phyloP scores from a whole-genome alignment of 2,888 invertebrate genomes.

The Ceraclea dissimilis region DNA sequence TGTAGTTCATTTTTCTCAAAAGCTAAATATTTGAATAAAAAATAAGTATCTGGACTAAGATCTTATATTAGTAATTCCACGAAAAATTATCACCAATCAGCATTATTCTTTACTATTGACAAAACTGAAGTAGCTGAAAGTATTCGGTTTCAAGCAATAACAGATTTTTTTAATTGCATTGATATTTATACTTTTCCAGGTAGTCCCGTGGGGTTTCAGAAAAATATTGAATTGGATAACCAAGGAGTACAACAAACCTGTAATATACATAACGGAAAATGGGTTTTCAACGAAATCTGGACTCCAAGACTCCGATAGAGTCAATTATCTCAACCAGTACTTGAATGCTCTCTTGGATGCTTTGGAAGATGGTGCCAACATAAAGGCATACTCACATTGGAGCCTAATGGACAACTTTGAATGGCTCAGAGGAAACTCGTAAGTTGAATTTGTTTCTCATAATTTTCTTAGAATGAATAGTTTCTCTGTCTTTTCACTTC shows the following conservation, averaged over 20 bases:
- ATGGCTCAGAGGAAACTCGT: slow-evolving; percentile 53
- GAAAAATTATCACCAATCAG: no score
- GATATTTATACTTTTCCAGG: slow-evolving; percentile 36
- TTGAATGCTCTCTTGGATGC: slow-evolving; percentile 42
- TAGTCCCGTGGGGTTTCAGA: slow-evolving; percentile 53
- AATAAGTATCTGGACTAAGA: no score
- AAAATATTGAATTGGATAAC: slow-evolving; percentile 48
- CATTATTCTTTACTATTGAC: no score
- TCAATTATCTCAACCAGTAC: slow-evolving; percentile 39
- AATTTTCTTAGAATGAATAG: not conserved
- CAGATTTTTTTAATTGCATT: no score
- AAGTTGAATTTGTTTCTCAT: slow-evolving; percentile 27
- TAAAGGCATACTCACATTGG: slow-evolving; percentile 52
- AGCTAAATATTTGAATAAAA: no score
- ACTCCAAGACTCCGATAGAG: slow-evolving; percentile 42
- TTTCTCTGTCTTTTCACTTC: no score
- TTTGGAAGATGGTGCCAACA: slow-evolving; percentile 40
- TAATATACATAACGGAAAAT: slow-evolving; percentile 53
- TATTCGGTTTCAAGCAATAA: no score
- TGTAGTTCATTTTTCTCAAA: no score
- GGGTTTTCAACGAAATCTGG: slow-evolving; percentile 48
- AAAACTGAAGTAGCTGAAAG: no score
- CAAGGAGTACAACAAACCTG: slow-evolving; percentile 45
- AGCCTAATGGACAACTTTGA: slow-evolving; percentile 60
- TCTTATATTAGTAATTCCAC: no score